A percentile compares a stretch with the other conserved stretches of the same genome.
Evolutionary conservation across 1,140 invertebrate genomes (phyloP).

Genomic region (Eriocheir sinensis): DNA sequence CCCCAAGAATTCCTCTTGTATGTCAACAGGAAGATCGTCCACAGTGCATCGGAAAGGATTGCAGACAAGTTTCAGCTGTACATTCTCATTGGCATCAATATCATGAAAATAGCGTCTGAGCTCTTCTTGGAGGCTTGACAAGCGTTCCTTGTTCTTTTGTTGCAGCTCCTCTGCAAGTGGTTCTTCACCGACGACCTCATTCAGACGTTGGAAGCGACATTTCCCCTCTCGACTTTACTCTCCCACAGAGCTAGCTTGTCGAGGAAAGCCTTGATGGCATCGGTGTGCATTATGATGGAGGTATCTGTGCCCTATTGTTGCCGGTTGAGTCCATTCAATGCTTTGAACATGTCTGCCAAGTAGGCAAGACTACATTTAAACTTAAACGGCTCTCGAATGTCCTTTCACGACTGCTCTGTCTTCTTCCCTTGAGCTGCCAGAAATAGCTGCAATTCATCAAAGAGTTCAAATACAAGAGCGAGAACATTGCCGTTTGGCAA

Average conservation of each 20-base stretch:
- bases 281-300: conserved; percentile 4
- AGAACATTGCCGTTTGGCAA: conserved; percentile 36
- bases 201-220: conserved; percentile 38
- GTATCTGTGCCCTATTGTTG: conserved; percentile 51
- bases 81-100: conserved; percentile 4
- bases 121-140: conserved; percentile 37
- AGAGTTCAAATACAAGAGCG: conserved; percentile 40
- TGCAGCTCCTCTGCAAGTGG: conserved; percentile 53
- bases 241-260: conserved; percentile 43
- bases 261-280: conserved; percentile 43
- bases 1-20: no score
- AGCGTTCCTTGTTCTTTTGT: conserved; percentile 30
- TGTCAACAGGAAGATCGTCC: conserved; percentile 41
- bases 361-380: conserved; percentile 40
- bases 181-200: conserved; percentile 36
- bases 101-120: conserved; percentile 38
- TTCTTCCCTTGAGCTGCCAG: conserved; percentile 40
- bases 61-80: neutral
- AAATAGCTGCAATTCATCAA: conserved; percentile 34
- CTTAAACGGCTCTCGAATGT: conserved; percentile 4
- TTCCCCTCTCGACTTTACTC: conserved; percentile 60
- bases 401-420: conserved; percentile 15
- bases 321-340: conserved; percentile 45
- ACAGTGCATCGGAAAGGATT: neutral
- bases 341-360: conserved; percentile 46